These are phyloP conservation scores for Dinoponera quadriceps DNA, from an alignment of 1,140 invertebrate genomes.

Conservation along the genomic window DNA sequence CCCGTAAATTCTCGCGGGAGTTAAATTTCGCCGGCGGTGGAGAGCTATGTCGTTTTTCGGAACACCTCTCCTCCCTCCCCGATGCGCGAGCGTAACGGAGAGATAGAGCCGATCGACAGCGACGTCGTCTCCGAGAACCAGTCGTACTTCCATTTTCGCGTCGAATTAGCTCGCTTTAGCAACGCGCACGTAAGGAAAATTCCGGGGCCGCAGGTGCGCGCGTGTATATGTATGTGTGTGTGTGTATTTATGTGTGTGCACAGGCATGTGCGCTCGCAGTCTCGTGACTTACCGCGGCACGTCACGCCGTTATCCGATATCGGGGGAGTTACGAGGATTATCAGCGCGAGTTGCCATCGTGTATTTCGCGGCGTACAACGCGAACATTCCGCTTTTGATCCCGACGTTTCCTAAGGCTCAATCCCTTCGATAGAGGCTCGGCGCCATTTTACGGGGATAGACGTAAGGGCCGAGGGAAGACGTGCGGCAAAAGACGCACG, in stretches of 20 bases:
- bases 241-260: background rate
- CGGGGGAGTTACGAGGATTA: slow-evolving; percentile 52
- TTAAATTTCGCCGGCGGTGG: slow-evolving; percentile 9
- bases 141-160: slow-evolving; percentile 53
- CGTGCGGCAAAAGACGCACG: background rate
- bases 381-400: slow-evolving; percentile 50
- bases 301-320: slow-evolving; percentile 59
- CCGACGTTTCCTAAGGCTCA: slow-evolving; percentile 45
- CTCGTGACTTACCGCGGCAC: slow-evolving; percentile 50
- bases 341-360: slow-evolving; percentile 33
- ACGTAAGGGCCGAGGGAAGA: background rate
- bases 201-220: too few species aligned
- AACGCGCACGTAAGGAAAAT: slow-evolving; percentile 52
- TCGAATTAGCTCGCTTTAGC: slow-evolving; percentile 48
- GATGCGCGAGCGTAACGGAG: slow-evolving; percentile 19
- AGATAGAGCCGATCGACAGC: background rate
- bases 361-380: slow-evolving; percentile 40
- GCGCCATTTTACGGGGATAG: slow-evolving; percentile 12
- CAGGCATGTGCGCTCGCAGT: background rate
- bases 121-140: slow-evolving; percentile 12
- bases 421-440: slow-evolving; percentile 38
- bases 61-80: too few species aligned
- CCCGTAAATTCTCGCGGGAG: slow-evolving; percentile 1
- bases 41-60: background rate
- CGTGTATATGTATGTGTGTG: too few species aligned